These are phyloP conservation scores for Mythimna ferrago DNA, from an alignment of 2,888 invertebrate genomes.

Conservation along the genomic window DNA sequence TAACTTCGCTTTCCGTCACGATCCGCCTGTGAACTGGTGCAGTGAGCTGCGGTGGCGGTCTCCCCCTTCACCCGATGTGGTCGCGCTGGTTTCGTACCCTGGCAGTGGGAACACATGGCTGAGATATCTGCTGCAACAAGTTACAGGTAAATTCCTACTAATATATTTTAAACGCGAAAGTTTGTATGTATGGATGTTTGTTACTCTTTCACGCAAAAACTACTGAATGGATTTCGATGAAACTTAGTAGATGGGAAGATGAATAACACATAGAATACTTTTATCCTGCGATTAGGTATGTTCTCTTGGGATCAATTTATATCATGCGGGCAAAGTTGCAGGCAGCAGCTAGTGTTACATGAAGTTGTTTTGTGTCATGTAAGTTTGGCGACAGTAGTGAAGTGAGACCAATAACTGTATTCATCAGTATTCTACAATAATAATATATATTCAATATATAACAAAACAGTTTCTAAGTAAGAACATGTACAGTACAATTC, in stretches of 20 bases:
- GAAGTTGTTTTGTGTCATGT: neutral
- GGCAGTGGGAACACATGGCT: constrained; percentile 97
- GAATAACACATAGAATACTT: no score
- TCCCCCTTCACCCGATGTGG: constrained; percentile 86
- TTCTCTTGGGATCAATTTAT: no score
- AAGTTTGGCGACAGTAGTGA: neutral
- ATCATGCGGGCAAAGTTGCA: no score
- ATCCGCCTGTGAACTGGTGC: constrained; percentile 88
- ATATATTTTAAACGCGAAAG: no score
- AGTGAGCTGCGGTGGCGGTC: constrained; percentile 85
- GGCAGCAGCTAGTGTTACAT: neutral
- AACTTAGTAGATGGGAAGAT: no score
- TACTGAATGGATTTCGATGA: no score
- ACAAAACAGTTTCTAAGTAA: neutral
- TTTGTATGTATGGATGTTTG: no score
- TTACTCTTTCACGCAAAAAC: no score
- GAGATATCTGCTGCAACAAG: constrained; percentile 94
- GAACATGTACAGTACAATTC: no score
- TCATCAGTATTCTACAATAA: neutral
- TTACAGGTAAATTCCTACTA: constrained; percentile 90
- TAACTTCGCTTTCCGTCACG: constrained; percentile 76
- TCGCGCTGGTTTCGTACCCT: constrained; percentile 94
- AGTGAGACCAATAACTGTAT: neutral
- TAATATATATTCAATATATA: neutral
- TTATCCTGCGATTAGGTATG: no score